Percentiles rank a stretch among this genome's conserved stretches.
Conservation (phyloP, 2,888 invertebrate species). For the Andrena haemorrhoa region DNA sequence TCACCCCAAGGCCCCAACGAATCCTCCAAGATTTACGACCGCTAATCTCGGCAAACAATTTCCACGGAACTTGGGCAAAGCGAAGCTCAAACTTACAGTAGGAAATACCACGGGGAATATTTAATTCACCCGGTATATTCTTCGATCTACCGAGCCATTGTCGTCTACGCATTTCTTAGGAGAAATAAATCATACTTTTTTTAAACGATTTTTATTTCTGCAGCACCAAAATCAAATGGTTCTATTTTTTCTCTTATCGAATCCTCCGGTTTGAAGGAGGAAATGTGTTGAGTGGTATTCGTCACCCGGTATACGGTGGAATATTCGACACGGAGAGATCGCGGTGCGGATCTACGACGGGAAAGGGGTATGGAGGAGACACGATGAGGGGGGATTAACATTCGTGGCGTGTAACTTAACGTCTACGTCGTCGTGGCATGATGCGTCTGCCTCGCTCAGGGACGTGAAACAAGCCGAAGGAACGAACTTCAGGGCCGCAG, state of each 20-base stretch:
- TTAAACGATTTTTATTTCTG: too few species aligned
- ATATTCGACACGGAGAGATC: constrained; percentile 50
- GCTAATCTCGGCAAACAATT: background rate
- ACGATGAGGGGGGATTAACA: constrained; percentile 71
- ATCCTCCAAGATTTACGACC: background rate
- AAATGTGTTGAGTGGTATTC: background rate
- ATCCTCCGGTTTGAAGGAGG: background rate
- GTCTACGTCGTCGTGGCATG: constrained; percentile 59
- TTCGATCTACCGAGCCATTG: background rate
- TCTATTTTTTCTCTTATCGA: background rate
- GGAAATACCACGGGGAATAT: background rate
- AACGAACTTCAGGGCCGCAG: constrained; percentile 45
- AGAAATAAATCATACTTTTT: too few species aligned
- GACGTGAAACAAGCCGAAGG: constrained; percentile 32
- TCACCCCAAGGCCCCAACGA: background rate
- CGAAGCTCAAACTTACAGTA: background rate
- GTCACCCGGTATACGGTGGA: constrained; percentile 54
- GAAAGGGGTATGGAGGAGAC: constrained; percentile 55
- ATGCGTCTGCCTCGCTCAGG: constrained; percentile 48
- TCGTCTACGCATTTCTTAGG: too few species aligned
- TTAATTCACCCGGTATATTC: background rate
- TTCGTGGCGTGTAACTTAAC: constrained; percentile 74
- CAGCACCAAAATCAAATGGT: background rate
- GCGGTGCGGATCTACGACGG: constrained; percentile 36
- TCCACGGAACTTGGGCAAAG: background rate